Evolutionary conservation across 2,797 vertebrate species (phyloP), one percentile per base, ranked within the genome.

Genomic region (Trematocara caparti): DNA sequence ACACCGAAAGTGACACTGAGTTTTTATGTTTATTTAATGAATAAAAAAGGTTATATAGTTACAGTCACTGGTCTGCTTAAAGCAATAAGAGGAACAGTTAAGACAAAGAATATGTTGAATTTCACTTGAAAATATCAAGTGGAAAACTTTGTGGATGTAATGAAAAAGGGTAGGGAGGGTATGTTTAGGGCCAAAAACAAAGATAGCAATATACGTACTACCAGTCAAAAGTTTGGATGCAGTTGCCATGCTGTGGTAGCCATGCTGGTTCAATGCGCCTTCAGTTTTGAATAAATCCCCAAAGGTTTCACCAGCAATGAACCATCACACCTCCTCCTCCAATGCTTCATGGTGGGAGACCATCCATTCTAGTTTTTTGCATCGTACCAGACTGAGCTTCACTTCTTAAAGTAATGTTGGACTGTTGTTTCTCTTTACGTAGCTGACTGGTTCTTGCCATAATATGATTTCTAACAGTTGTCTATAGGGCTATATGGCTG

Each of bases 201-300:
- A 62, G 6, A 36, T 12, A 62, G 32, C 32, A 62, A 62, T 34
- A 38, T 36, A 36, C 0, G 0, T 36, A 19, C 10, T 36, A 36
- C 32, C 17, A 59, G 6, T 36, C 57, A 19, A 59, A 59, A 2
- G 57, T 59, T 59, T 59, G 57, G 57, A 59, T 2, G 2, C 57
- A 36, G 57, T 34, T 59, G 10, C 10, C 10, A 59, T 34, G 17
- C 55, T 36, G 32, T 59, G 55, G 55, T 12, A 34, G 55, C 55
- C 55, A 36, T 12, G 32, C 17, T 59, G 32, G 17, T 59, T 36
- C 17, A 59, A 0, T 36, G 10, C 0, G 0, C 32, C 10, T 59
- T 36, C 32, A 59, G 4, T 59, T 36, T 19, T 36, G 55, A 12
- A 59, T 19, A 59, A 59, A 59, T 59, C 32, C 32, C 55, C 17